phyloP scores from a whole-genome alignment of 2,797 vertebrate genomes.

The Centropyge bicolor region DNA sequence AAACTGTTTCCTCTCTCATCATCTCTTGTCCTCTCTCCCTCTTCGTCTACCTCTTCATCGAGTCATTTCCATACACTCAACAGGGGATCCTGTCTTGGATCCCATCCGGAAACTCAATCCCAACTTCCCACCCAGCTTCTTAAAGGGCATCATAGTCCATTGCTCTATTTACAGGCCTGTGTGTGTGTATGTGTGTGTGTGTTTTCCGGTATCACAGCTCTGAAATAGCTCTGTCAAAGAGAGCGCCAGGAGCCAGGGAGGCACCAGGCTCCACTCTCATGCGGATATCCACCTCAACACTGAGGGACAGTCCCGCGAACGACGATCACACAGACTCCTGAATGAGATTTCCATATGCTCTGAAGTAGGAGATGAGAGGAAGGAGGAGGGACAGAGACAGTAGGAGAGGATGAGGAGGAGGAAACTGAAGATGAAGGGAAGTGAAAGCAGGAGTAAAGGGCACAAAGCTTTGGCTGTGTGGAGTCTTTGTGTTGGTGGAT shows the following conservation, averaged over 20 bases:
- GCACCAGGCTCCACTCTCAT: constrained; percentile 60
- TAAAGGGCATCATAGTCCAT: constrained; percentile 64
- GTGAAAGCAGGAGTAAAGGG: constrained; percentile 27
- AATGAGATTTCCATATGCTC: constrained; percentile 63
- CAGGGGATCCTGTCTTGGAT: constrained; percentile 54
- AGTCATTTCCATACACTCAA: constrained; percentile 50
- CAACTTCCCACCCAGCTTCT: constrained; percentile 58
- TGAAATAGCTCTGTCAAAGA: constrained; percentile 69
- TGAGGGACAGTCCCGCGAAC: constrained; percentile 28
- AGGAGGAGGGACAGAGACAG: constrained; percentile 36
- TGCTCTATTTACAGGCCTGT: constrained; percentile 66
- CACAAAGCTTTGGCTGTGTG: constrained; percentile 26
- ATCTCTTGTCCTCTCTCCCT: background rate
- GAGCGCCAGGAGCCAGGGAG: constrained; percentile 59
- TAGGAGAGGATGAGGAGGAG: constrained; percentile 45
- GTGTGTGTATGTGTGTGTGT: constrained; percentile 38
- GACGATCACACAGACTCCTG: constrained; percentile 37
- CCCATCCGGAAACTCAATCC: constrained; percentile 63
- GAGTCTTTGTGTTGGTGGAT: constrained; percentile 44
- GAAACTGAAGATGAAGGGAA: constrained; percentile 48
- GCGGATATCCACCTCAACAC: constrained; percentile 50
- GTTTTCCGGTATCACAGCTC: constrained; percentile 64
- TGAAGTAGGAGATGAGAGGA: constrained; percentile 42
- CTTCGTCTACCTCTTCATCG: constrained; percentile 33
- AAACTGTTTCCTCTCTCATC: background rate